Percentiles rank a stretch among this genome's conserved stretches.
Conservation (phyloP, 2,888 invertebrate genomes). For the Ophion obscuratus region DNA sequence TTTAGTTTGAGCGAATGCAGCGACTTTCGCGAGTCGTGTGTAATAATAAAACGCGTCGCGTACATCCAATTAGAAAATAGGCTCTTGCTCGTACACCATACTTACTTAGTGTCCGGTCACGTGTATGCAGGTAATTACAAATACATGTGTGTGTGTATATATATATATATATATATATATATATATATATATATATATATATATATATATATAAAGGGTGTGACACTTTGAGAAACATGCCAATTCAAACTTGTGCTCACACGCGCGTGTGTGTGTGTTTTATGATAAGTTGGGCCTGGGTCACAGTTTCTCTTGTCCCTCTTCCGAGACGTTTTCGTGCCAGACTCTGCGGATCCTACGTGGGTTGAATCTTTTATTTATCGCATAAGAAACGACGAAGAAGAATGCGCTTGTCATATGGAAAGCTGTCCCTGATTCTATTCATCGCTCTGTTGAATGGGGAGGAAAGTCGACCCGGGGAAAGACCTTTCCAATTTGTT, state of each 20-base stretch:
- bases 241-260: slow-evolving; percentile 14
- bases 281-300: slow-evolving; percentile 57
- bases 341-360: slow-evolving; percentile 54
- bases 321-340: slow-evolving; percentile 57
- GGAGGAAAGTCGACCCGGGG: not conserved
- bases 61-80: slow-evolving; percentile 51
- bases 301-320: slow-evolving; percentile 67
- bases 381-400: slow-evolving; percentile 22
- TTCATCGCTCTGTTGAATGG: not conserved
- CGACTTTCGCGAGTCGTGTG: slow-evolving; percentile 36
- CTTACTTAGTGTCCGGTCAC: slow-evolving; percentile 32
- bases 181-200: not conserved
- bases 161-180: not conserved
- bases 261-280: slow-evolving; percentile 14
- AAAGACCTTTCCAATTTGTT: not conserved
- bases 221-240: slow-evolving; percentile 39
- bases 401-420: slow-evolving; percentile 28
- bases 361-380: slow-evolving; percentile 64
- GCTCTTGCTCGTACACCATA: slow-evolving; percentile 18
- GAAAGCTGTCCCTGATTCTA: slow-evolving; percentile 51
- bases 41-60: slow-evolving; percentile 29
- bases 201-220: not conserved
- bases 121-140: slow-evolving; percentile 40
- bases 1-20: not conserved
- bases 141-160: slow-evolving; percentile 3